Base-by-base conservation (phyloP, 2,113 vertebrate species). In the Edolisoma coerulescens region DNA sequence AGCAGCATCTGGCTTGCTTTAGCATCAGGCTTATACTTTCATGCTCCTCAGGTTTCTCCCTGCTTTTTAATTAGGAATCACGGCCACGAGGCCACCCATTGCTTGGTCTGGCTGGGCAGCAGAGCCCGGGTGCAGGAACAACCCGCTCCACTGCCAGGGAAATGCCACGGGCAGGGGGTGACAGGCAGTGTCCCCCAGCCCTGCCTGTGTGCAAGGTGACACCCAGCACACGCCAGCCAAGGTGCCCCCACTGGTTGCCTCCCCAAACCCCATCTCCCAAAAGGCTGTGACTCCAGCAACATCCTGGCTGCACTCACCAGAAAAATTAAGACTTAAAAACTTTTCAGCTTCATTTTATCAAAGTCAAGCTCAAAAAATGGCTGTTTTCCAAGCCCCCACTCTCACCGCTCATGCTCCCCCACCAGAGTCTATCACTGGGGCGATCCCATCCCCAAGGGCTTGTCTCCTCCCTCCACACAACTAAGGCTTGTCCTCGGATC, bases 161-260 rank as follows among this genome's bases (percentile, higher is more conserved):
- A 61, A 24, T 1, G 3, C n/a, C 0, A 0, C 0, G 21, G 67
- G 57, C 39, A 63, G 67, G 11, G 22, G 84, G 42, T 27, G 45
- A 45, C 32, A 47, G 65, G 44, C 68, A 65, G 59, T 0, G 0
- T 24, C 35, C 63, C 35, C 30, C 76, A 47, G 49, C 59, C 68
- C 59, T 50, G 39, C 35, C 30, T 8, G 4, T 2, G 42, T 2
- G 5, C 4, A 6, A 73, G 28, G 49, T 47, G 82, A 18, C 69
- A 56, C 60, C 63, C 3, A 42, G 30, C 45, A 57, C 60, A 41
- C 3, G 1, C 16, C 7, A 6, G 21, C 11, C 0, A 0, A 5
- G 20, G 33, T 28, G 32, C 10, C 54, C 41, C 35, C 0, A 2
- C 39, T 32, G 32, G 11, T 39, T 54, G n/a, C 3, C 35, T 49